Evolutionary conservation across 1,140 invertebrate genomes (phyloP).

Genomic region (Araneus ventricosus): DNA sequence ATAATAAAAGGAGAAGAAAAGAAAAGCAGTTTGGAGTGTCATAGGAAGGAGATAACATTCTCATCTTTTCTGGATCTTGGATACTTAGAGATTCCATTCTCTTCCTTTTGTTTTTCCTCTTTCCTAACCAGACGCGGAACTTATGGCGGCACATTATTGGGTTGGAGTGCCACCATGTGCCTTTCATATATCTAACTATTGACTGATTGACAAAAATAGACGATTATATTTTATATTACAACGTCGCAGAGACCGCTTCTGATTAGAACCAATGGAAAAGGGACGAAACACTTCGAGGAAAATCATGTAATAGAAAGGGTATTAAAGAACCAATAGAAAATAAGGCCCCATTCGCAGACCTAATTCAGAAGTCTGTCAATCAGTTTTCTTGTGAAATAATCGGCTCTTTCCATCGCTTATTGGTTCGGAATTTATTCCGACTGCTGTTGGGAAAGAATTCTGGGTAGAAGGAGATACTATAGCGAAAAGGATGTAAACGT

Average conservation of each 20-base stretch:
- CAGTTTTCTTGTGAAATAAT: background rate
- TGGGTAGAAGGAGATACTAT: background rate
- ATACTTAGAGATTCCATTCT: background rate
- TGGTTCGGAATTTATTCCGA: background rate
- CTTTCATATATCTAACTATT: background rate
- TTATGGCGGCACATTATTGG: background rate
- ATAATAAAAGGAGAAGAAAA: constrained; percentile 29
- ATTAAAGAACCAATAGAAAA: constrained; percentile 21
- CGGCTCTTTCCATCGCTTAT: background rate
- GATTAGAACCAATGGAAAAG: background rate
- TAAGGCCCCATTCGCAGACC: background rate
- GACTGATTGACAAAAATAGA: constrained; percentile 28
- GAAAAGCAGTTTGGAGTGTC: constrained; percentile 23
- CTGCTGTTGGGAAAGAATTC: background rate
- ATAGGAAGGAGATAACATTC: background rate
- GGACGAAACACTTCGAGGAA: background rate
- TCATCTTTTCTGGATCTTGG: constrained; percentile 23
- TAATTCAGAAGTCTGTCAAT: background rate
- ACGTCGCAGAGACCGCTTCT: background rate
- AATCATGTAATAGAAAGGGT: constrained; percentile 23
- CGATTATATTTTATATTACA: constrained; percentile 3
- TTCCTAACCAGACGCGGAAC: background rate
- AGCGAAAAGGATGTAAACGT: background rate
- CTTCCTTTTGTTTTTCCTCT: background rate
- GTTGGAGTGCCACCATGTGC: background rate